These are phyloP conservation scores for Danio albolineatus DNA, from an alignment of 2,797 vertebrate genomes.

Conservation along the genomic window DNA sequence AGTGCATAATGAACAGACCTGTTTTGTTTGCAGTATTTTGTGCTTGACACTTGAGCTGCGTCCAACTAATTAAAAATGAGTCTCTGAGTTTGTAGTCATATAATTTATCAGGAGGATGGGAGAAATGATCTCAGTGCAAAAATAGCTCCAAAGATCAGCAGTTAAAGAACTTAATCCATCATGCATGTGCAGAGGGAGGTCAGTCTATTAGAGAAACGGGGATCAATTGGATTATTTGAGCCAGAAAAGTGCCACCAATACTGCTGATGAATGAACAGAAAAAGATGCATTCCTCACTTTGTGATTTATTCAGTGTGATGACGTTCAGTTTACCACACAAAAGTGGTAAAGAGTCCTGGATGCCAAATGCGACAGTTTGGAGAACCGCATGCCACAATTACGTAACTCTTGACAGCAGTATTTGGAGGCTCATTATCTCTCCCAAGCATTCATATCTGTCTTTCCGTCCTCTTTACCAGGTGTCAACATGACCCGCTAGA, in stretches of 20 bases:
- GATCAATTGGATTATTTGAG: constrained; percentile 53
- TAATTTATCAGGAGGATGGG: constrained; percentile 74
- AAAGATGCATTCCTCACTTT: background rate
- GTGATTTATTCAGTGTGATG: constrained; percentile 13
- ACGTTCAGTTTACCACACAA: background rate
- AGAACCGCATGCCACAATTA: constrained; percentile 9
- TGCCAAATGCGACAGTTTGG: constrained; percentile 21
- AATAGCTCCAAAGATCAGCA: constrained; percentile 77
- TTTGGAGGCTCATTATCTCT: constrained; percentile 24
- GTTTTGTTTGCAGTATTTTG: constrained; percentile 2
- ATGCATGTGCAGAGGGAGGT: constrained; percentile 66
- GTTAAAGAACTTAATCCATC: constrained; percentile 71
- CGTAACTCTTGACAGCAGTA: constrained; percentile 2
- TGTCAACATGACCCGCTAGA: constrained; percentile 48
- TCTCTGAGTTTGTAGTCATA: constrained; percentile 68
- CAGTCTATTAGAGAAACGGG: constrained; percentile 64
- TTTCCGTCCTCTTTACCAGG: constrained; percentile 58
- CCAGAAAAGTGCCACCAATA: background rate
- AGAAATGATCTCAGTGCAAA: constrained; percentile 70
- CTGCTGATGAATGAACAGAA: background rate
- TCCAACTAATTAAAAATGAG: constrained; percentile 67
- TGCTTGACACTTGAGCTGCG: constrained; percentile 54
- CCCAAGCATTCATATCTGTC: constrained; percentile 52
- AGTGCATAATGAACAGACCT: background rate
- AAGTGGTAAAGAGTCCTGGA: background rate